Evolutionary conservation across 2,888 invertebrate species (phyloP).

Genomic region (Cephus sareptanus): DNA sequence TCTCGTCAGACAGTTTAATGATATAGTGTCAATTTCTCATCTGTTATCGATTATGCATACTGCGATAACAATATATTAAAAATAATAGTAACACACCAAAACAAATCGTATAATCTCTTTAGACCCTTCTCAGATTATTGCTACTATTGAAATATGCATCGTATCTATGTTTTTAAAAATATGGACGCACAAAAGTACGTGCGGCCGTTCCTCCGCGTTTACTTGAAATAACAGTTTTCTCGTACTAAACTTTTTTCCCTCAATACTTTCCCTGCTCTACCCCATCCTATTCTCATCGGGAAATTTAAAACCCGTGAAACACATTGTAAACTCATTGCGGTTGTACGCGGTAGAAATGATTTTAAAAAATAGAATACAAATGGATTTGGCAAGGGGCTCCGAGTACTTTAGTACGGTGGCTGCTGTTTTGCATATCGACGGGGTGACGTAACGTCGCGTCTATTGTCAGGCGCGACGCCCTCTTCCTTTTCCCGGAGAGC

Average conservation of each 20-base stretch:
- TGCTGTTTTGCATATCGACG: not conserved
- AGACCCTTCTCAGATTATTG: not conserved
- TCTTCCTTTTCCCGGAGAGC: not conserved
- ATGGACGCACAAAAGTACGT: not conserved
- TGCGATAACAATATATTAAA: too few species aligned
- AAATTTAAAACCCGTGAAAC: not conserved
- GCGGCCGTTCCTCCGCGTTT: too few species aligned
- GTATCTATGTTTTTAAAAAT: not conserved
- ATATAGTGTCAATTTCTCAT: too few species aligned
- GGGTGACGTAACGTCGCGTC: not conserved
- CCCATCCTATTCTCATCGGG: too few species aligned
- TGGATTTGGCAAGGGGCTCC: constrained; percentile 25
- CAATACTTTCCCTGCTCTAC: too few species aligned
- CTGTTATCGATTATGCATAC: too few species aligned
- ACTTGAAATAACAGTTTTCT: too few species aligned
- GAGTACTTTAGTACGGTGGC: not conserved
- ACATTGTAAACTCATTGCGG: not conserved
- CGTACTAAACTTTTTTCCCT: too few species aligned
- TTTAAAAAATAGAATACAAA: constrained; percentile 20
- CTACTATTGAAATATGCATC: not conserved
- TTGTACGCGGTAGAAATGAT: not conserved
- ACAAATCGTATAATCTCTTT: not conserved
- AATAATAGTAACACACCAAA: not conserved
- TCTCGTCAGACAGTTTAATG: too few species aligned
- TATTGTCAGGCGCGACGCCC: not conserved